Evolutionary conservation across 2,888 invertebrate species (phyloP).

Genomic region (Empis livida): DNA sequence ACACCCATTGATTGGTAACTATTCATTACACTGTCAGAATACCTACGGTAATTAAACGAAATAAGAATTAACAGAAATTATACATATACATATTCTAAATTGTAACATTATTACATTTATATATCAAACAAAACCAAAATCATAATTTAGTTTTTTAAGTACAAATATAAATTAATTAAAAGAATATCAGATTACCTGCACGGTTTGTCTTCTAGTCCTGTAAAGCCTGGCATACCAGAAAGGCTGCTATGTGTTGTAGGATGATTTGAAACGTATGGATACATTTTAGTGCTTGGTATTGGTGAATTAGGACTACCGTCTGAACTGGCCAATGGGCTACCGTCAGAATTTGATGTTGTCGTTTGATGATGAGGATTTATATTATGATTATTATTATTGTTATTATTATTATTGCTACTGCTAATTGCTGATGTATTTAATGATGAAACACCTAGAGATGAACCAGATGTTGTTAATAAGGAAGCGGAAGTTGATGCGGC

Average conservation of each 20-base stretch:
- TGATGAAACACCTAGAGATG: slow-evolving; percentile 11
- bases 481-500: slow-evolving; percentile 32
- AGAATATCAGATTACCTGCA: slow-evolving; percentile 29
- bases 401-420: slow-evolving; percentile 6
- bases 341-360: slow-evolving; percentile 41
- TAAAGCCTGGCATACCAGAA: slow-evolving; percentile 53
- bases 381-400: slow-evolving; percentile 11
- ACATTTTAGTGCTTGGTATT: slow-evolving; percentile 69
- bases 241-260: slow-evolving; percentile 60
- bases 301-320: slow-evolving; percentile 46
- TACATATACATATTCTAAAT: neutral
- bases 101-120: too few relatives aligned
- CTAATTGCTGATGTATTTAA: slow-evolving; percentile 13
- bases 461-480: slow-evolving; percentile 40
- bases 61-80: slow-evolving; percentile 4
- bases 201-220: slow-evolving; percentile 36
- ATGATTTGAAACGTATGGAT: slow-evolving; percentile 75
- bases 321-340: slow-evolving; percentile 50
- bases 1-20: slow-evolving; percentile 38
- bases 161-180: too few relatives aligned
- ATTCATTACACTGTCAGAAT: slow-evolving; percentile 37
- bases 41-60: slow-evolving; percentile 20
- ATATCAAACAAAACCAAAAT: too few relatives aligned
- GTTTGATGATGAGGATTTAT: slow-evolving; percentile 23
- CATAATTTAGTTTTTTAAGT: too few relatives aligned